phyloP scores from a whole-genome alignment of 2,113 vertebrate genomes.

The Capreolus pygargus region DNA sequence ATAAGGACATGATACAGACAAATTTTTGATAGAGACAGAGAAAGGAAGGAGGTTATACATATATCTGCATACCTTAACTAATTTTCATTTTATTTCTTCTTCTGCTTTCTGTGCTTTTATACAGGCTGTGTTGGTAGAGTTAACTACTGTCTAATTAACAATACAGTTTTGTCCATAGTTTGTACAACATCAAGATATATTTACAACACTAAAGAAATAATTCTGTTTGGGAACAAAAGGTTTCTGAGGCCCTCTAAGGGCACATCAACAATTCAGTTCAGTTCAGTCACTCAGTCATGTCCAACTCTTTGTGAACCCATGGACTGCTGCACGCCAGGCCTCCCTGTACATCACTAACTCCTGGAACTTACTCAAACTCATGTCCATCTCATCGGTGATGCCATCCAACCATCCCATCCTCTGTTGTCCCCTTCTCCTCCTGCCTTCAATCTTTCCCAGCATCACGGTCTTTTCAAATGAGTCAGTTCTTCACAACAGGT shows the following conservation, averaged over 20 bases:
- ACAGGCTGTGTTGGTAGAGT: background rate
- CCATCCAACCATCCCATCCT: background rate
- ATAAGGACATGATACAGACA: background rate
- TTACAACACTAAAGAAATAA: background rate
- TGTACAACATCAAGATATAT: background rate
- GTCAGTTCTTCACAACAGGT: background rate
- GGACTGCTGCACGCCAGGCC: background rate
- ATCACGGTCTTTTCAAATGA: background rate
- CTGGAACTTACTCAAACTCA: background rate
- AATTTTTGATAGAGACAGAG: background rate
- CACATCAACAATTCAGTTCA: background rate
- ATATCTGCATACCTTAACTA: background rate
- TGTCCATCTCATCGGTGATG: background rate
- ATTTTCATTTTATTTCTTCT: background rate
- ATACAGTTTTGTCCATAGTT: background rate
- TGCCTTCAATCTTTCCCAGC: background rate
- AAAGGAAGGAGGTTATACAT: background rate
- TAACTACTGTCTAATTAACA: background rate
- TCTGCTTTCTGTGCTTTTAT: background rate
- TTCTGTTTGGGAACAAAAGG: constrained; percentile 54
- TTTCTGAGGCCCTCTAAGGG: background rate
- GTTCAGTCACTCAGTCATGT: background rate
- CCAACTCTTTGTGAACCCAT: background rate
- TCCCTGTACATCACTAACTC: background rate
- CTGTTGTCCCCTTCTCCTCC: background rate